Evolutionary conservation across 2,888 invertebrate species (phyloP), one percentile per base, ranked within the genome.

Genomic region (Napeogenes sylphis): DNA sequence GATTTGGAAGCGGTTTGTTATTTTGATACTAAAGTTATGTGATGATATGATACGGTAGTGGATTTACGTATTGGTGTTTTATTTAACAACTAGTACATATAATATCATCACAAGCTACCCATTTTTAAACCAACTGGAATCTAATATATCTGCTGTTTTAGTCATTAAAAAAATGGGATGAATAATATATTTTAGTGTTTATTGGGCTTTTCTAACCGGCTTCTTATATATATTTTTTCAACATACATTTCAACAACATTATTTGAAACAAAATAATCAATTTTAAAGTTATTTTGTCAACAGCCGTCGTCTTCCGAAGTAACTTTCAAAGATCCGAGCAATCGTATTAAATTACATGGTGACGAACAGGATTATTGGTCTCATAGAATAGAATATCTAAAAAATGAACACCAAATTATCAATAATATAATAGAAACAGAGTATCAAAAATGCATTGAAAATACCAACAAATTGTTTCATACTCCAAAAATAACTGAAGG

Each of bases 361-460:
- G 73, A 75, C 53, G 82, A 83, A 62, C 71, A 74, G 62, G 84
- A 85, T 73, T 90, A 90, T 66, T 90, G 90, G 90, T 67, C 76
- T 32, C 76, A 79, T 42, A 79, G 90, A 81, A 80, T 90, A 56
- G 85, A 88, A 60, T 74, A 73, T 66, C 71, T 90, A 2, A 87
- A 83, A 75, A 85, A 80, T 66, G 88, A 89, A 74, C 90, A 90
- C 71, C 80, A 83, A 65, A 60, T 75, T 58, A 90, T 90, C 8
- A 88, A 87, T 69, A 82, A 84, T 73, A 87, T 90, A 58, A 77
- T 88, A 65, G 88, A 89, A 73, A 45, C 76, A 2, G 88, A 88
- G 75, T 90, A 84, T 73, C 82, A 85, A 59, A 87, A 82, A 74
- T 81, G 83, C 13, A 80, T 89, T 57, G 79, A 84, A 73, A 75